A percentile compares a stretch with the other conserved stretches of the same genome.
Conservation (phyloP, 2,113 vertebrate genomes). For the Struthidea cinerea region DNA sequence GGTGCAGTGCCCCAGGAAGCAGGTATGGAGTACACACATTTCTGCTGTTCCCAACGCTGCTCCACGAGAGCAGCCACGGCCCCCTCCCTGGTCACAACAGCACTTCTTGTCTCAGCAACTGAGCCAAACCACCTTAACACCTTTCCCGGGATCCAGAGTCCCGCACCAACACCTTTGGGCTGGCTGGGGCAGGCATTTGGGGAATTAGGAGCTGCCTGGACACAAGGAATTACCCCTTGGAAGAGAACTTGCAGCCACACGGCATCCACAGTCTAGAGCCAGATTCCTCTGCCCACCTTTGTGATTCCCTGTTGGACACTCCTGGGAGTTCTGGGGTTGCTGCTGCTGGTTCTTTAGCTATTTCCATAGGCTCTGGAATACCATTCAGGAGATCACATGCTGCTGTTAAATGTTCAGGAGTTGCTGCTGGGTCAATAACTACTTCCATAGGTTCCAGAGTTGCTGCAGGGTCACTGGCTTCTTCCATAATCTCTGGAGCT, state of each 20-base stretch:
- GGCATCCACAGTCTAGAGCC: neutral
- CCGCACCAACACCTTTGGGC: neutral
- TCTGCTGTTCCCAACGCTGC: accelerated
- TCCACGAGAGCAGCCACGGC: neutral
- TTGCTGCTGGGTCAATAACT: neutral
- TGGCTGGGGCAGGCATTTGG: neutral
- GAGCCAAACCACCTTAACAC: neutral
- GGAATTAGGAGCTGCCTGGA: neutral
- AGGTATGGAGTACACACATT: accelerated
- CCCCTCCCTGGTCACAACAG: neutral
- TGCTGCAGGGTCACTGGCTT: neutral
- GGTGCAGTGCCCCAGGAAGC: accelerated
- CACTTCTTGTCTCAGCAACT: neutral
- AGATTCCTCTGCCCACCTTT: slow-evolving; percentile 9
- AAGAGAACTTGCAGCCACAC: neutral
- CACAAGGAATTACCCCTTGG: neutral
- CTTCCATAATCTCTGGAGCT: neutral
- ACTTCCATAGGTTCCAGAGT: neutral
- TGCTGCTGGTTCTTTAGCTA: neutral
- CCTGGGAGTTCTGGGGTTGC: neutral
- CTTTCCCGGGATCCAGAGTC: neutral
- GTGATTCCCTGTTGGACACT: neutral
- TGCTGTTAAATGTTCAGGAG: neutral
- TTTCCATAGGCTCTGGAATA: neutral
- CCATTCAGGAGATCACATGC: neutral